Percentiles rank a stretch among this genome's conserved stretches.
These are phyloP conservation scores for Sialis fuliginosa DNA, from an alignment of 2,888 invertebrate species.

Conservation along the genomic window DNA sequence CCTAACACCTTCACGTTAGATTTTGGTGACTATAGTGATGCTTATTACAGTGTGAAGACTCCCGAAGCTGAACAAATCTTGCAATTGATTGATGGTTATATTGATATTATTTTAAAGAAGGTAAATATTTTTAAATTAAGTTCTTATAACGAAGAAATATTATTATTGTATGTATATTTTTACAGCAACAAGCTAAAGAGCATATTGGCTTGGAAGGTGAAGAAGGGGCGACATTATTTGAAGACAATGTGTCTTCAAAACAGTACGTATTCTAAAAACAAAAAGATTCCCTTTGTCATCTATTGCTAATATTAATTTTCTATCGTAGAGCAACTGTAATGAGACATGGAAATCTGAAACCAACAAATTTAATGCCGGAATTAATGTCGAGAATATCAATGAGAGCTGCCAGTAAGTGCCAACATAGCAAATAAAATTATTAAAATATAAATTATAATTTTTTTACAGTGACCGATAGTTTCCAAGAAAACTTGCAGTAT, in stretches of 20 bases:
- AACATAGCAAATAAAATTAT: conserved; percentile 7
- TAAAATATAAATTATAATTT: conserved; percentile 12
- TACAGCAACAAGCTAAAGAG: conserved; percentile 78
- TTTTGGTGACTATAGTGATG: conserved; percentile 97
- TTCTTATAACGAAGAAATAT: not conserved
- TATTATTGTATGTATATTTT: not conserved
- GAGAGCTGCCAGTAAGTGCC: conserved; percentile 59
- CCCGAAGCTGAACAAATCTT: conserved; percentile 97
- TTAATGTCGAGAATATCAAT: conserved; percentile 85
- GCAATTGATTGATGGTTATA: conserved; percentile 95
- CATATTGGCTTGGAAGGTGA: conserved; percentile 97
- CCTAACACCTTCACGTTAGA: conserved; percentile 98
- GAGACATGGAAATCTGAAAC: conserved; percentile 71
- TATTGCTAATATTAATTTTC: conserved; percentile 2
- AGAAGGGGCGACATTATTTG: conserved; percentile 95
- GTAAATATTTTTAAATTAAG: conserved; percentile 20
- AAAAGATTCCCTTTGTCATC: not conserved
- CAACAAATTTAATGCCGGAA: conserved; percentile 77
- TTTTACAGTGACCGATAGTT: conserved; percentile 5
- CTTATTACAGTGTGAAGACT: conserved; percentile 99
- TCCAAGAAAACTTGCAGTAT: conserved; percentile 74
- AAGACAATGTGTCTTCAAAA: conserved; percentile 90
- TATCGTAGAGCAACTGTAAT: conserved; percentile 63
- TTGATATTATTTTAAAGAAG: conserved; percentile 97
- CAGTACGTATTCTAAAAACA: conserved; percentile 40